Evolutionary conservation across 2,888 invertebrate species (phyloP).

Genomic region (Gymnocheta viridis): DNA sequence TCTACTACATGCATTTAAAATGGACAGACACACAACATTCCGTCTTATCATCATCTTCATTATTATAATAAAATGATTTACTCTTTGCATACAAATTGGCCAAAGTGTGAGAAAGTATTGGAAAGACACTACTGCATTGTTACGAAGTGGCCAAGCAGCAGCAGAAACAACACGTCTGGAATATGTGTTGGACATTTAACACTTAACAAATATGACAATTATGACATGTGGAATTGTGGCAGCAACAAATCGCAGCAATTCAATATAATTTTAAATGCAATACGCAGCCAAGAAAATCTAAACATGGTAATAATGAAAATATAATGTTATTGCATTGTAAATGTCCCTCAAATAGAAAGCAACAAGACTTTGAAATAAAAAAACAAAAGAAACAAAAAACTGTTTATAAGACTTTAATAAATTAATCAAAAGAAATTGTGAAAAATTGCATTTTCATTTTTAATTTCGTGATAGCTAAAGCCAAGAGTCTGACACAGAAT

Average conservation of each 20-base stretch:
- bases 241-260: slow-evolving; percentile 20
- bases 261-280: slow-evolving; percentile 35
- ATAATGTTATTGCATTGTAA: slow-evolving; percentile 31
- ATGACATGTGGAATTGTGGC: slow-evolving; percentile 66
- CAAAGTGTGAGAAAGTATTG: slow-evolving; percentile 57
- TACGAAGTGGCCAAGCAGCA: slow-evolving; percentile 26
- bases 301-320: slow-evolving; percentile 33
- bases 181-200: slow-evolving; percentile 63
- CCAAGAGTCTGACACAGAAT: not conserved
- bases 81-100: slow-evolving; percentile 64
- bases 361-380: not conserved
- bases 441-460: not conserved
- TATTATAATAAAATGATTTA: slow-evolving; percentile 62
- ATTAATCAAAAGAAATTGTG: slow-evolving; percentile 32
- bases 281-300: slow-evolving; percentile 5
- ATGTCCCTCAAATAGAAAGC: slow-evolving; percentile 15
- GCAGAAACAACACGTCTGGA: slow-evolving; percentile 50
- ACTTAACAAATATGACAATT: slow-evolving; percentile 67
- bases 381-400: too few relatives aligned
- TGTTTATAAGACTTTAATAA: not conserved
- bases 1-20: slow-evolving; percentile 14
- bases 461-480: not conserved
- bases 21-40: slow-evolving; percentile 38
- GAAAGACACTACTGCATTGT: not conserved
- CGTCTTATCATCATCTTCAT: slow-evolving; percentile 56